Evolutionary conservation across 2,113 vertebrate species (phyloP).

Genomic region (Lophochroa leadbeateri): DNA sequence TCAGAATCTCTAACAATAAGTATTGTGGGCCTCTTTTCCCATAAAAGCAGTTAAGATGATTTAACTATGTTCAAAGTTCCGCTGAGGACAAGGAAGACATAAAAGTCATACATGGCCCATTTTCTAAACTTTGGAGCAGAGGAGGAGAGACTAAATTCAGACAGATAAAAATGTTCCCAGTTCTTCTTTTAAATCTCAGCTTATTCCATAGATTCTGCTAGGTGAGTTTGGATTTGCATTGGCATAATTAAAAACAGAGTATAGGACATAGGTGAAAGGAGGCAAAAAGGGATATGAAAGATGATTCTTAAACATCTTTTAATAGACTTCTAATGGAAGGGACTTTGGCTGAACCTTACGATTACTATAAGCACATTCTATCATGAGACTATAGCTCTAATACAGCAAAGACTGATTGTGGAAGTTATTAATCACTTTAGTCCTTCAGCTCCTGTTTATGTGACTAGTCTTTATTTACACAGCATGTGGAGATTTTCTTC

Average conservation of each 20-base stretch:
- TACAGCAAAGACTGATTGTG: not conserved
- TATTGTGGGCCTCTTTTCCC: not conserved
- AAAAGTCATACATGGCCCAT: not conserved
- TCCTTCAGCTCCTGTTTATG: not conserved
- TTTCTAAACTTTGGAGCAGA: not conserved
- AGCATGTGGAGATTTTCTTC: not conserved
- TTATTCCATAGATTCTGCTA: not conserved
- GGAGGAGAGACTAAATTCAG: not conserved
- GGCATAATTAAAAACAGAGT: not conserved
- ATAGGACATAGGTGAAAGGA: not conserved
- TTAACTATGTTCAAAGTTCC: not conserved
- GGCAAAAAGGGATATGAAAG: not conserved
- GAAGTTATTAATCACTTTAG: not conserved
- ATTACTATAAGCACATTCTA: not conserved
- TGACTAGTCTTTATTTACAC: not conserved
- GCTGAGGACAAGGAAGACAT: not conserved
- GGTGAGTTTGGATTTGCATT: not conserved
- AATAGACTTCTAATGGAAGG: not conserved
- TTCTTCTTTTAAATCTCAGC: not conserved
- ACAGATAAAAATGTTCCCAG: not conserved
- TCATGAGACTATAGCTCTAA: not conserved
- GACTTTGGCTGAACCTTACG: not conserved
- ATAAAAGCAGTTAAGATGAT: constrained; percentile 1
- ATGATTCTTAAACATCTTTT: not conserved
- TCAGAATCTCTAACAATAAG: not conserved